Evolutionary conservation across 1,140 invertebrate species (phyloP).

Genomic region (Sesamia nonagrioides): DNA sequence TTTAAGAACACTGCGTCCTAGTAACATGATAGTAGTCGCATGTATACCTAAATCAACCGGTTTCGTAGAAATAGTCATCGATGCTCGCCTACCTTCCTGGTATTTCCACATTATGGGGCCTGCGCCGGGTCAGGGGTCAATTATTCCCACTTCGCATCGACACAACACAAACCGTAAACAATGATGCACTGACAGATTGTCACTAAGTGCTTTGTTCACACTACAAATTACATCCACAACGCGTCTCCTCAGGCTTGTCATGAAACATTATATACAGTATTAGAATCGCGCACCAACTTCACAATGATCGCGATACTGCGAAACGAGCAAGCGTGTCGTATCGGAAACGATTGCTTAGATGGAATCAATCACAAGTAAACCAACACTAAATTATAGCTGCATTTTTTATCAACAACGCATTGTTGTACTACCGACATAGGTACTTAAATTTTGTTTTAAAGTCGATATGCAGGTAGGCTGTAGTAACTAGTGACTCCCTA

Average conservation of each 20-base stretch:
- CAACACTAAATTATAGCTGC: constrained; percentile 4
- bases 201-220: constrained; percentile 40
- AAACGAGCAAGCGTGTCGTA: constrained; percentile 49
- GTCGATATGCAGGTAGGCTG: constrained; percentile 4
- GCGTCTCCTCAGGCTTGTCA: constrained; percentile 41
- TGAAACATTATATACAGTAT: constrained; percentile 44
- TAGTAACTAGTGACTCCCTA: too few species aligned
- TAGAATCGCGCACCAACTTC: constrained; percentile 29
- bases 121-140: constrained; percentile 51
- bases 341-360: constrained; percentile 60
- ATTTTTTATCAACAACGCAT: constrained; percentile 14
- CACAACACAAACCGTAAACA: constrained; percentile 42
- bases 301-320: constrained; percentile 44
- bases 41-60: constrained; percentile 44
- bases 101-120: constrained; percentile 43
- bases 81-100: constrained; percentile 46
- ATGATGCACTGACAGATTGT: constrained; percentile 43
- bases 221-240: constrained; percentile 24
- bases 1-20: constrained; percentile 25
- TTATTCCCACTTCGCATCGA: constrained; percentile 50
- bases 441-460: constrained; percentile 1
- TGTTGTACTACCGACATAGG: not conserved
- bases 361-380: constrained; percentile 59
- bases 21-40: constrained; percentile 35
- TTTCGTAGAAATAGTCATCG: constrained; percentile 38